A percentile compares a stretch with the other conserved stretches of the same genome.
phyloP scores from a whole-genome alignment of 2,797 vertebrate genomes.

The Ceryle rudis region DNA sequence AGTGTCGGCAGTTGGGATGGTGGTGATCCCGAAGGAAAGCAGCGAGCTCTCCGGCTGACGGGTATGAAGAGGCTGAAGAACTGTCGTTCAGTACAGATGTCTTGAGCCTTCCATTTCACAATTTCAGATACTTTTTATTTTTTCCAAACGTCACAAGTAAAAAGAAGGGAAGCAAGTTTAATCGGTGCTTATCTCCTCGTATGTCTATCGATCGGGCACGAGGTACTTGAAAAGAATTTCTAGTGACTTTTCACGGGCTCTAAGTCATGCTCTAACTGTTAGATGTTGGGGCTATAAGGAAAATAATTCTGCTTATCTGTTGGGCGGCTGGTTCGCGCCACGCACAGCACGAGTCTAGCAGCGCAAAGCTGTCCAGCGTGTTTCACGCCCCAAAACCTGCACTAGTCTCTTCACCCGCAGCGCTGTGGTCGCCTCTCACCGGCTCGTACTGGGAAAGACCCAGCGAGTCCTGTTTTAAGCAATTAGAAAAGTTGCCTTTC shows the following conservation, averaged over 20 bases:
- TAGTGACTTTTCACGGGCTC: not conserved
- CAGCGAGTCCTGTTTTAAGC: slow-evolving; percentile 71
- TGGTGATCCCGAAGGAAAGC: not conserved
- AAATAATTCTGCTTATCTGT: not conserved
- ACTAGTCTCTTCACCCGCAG: not conserved
- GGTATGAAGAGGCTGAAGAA: not conserved
- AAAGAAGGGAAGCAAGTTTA: not conserved
- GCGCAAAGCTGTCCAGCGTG: not conserved
- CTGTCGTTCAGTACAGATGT: not conserved
- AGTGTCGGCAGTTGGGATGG: not conserved
- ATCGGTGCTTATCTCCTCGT: not conserved
- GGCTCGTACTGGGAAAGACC: slow-evolving; percentile 5
- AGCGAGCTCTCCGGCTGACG: no score
- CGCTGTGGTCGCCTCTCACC: not conserved
- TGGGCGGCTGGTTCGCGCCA: not conserved
- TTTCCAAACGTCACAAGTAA: not conserved
- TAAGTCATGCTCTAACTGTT: not conserved
- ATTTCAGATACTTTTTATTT: no score
- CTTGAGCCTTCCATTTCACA: not conserved
- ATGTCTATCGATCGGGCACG: not conserved
- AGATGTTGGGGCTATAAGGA: accelerated
- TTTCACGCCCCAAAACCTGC: not conserved
- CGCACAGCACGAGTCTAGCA: no score
- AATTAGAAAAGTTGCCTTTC: slow-evolving; percentile 81
- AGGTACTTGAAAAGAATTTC: not conserved